A percentile compares a stretch with the other conserved stretches of the same genome.
phyloP scores from a whole-genome alignment of 2,888 invertebrate species.

The Slavum lentiscoides region DNA sequence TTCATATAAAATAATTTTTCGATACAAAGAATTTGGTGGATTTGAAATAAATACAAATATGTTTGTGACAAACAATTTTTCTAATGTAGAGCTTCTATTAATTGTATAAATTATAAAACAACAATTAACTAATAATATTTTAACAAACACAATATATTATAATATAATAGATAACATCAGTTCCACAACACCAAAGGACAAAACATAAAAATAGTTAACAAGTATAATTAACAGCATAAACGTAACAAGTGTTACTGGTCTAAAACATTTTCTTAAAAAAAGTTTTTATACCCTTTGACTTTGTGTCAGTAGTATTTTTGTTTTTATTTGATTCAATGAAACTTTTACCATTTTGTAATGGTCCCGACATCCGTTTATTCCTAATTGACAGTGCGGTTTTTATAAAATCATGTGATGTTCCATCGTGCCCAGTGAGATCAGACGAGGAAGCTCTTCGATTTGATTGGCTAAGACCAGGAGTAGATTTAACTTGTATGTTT shows the following conservation, averaged over 20 bases:
- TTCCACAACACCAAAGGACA: conserved; percentile 31
- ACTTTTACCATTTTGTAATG: conserved; percentile 50
- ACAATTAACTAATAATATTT: conserved; percentile 1
- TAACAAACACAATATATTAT: conserved; percentile 1
- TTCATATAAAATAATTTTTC: not conserved
- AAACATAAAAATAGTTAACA: not conserved
- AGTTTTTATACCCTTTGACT: conserved; percentile 43
- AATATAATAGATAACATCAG: conserved; percentile 35
- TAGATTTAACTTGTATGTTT: conserved; percentile 60
- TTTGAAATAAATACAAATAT: conserved; percentile 58
- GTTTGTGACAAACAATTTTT: not conserved
- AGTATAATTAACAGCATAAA: too few relatives aligned
- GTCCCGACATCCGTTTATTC: conserved; percentile 58
- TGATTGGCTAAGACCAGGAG: conserved; percentile 59
- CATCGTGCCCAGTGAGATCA: conserved; percentile 23
- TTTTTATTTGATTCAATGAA: conserved; percentile 6
- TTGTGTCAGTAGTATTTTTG: conserved; percentile 12
- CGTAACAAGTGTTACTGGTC: not conserved
- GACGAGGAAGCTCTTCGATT: conserved; percentile 59
- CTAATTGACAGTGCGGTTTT: conserved; percentile 61
- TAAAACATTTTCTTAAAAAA: conserved; percentile 48
- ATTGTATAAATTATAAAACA: not conserved
- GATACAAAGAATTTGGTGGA: conserved; percentile 56
- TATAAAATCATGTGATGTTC: conserved; percentile 58
- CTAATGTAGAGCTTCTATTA: not conserved